Evolutionary conservation across 2,113 vertebrate genomes (phyloP), one percentile per base, ranked within the genome.

Genomic region (Serilophus lunatus): DNA sequence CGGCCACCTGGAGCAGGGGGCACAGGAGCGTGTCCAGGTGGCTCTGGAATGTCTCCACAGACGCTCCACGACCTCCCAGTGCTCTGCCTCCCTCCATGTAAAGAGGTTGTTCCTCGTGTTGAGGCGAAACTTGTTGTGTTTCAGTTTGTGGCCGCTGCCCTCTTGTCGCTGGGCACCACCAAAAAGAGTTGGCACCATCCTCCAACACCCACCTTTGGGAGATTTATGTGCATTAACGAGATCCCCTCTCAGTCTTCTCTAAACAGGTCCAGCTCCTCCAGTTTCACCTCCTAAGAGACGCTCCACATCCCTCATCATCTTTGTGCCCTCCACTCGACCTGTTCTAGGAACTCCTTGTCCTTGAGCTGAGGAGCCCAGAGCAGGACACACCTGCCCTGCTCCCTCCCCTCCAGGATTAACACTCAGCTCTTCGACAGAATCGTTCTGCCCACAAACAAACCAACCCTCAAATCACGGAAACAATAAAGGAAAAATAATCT

Each of bases 91-190:
- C 13, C 11, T 40, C n/a, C n/a, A 12, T 9, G 6, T 18, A 14
- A 40, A 38, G 19, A 50, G 59, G 13, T 35, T 40, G 4, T 40
- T 26, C 29, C n/a, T 68, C 25, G 25, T 10, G n/a, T 31, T 26
- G 53, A 82, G 23, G 9, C 35, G 38, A 68, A 68, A n/a, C 24
- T 47, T n/a, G 12, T 3, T n/a, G 33, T 25, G 31, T 44, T 88
- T 50, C 16, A 60, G 3, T 18, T 38, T 53, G 29, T 20, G 53
- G 16, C 45, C 15, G 25, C 13, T 60, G 53, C 7, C n/a, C n/a
- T 45, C 57, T 1, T 0, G 23, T 20, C 0, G 0, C 28, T 59
- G 44, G 31, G 49, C 26, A n/a, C 9, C 36, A 44, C 36, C 28
- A 42, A 13, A 22, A 75, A 33, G 11, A 56, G 9, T 23, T n/a